Percentiles rank a stretch among this genome's conserved stretches.
phyloP scores from a whole-genome alignment of 2,113 vertebrate genomes.

The Hydrolagus affinis region DNA sequence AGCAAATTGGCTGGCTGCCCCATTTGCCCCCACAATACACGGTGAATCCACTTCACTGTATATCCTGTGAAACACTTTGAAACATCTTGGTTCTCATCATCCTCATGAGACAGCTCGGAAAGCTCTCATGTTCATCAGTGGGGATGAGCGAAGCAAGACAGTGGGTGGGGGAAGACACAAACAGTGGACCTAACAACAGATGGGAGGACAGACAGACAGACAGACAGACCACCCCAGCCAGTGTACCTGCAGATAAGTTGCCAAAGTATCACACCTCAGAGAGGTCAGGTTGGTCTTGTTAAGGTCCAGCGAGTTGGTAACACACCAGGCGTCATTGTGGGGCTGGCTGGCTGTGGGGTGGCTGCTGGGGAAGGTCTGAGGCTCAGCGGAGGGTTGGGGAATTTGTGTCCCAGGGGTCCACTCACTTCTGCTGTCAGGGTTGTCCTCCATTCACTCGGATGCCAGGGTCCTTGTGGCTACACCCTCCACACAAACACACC shows the following conservation, averaged over 20 bases:
- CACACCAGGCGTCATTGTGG: not conserved
- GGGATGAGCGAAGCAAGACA: not conserved
- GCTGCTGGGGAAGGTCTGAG: too few species aligned
- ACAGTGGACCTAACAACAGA: not conserved
- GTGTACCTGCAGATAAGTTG: slow-evolving; percentile 28
- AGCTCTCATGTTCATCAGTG: not conserved
- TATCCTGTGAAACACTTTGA: not conserved
- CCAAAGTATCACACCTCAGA: slow-evolving; percentile 3
- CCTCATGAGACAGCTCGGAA: not conserved
- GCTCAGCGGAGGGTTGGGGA: too few species aligned
- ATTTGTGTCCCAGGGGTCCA: too few species aligned
- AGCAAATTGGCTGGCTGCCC: too few species aligned
- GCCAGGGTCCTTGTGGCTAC: not conserved
- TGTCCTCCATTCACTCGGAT: too few species aligned
- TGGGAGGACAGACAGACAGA: not conserved
- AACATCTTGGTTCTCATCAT: not conserved
- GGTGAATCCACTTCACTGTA: too few species aligned
- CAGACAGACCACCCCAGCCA: too few species aligned
- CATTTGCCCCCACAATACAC: too few species aligned
- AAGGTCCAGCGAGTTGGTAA: slow-evolving; percentile 21
- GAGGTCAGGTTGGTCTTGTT: not conserved
- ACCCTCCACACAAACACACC: not conserved
- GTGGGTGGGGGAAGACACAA: not conserved
- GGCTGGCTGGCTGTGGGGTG: too few species aligned
- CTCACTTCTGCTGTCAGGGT: too few species aligned